Conservation (phyloP, 2,797 vertebrate species). For the Tangara arthus region DNA sequence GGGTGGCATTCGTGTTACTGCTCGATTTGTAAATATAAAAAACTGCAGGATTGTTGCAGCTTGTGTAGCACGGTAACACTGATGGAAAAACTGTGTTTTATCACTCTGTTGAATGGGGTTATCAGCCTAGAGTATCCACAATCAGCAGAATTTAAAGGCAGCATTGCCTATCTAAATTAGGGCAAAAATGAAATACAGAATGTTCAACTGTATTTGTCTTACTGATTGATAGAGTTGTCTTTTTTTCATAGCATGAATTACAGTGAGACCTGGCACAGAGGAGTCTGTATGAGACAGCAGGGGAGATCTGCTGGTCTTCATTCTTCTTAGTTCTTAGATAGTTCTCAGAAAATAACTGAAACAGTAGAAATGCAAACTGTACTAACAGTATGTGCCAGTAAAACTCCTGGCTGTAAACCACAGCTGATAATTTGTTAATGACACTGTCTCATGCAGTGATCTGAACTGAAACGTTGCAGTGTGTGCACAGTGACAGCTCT, state of each 20-base stretch:
- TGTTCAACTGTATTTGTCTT: neutral
- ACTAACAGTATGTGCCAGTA: neutral
- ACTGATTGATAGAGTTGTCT: slow-evolving; percentile 71
- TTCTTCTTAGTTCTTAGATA: slow-evolving; percentile 78
- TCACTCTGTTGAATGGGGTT: neutral
- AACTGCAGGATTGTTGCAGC: neutral
- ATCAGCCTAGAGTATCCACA: neutral
- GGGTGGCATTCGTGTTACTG: neutral
- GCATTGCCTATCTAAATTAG: neutral
- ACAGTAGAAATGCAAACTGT: neutral
- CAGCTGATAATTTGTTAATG: neutral
- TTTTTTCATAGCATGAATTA: slow-evolving; percentile 80
- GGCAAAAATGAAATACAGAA: neutral
- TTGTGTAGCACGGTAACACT: neutral
- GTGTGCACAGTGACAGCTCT: neutral
- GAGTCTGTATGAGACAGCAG: slow-evolving; percentile 81
- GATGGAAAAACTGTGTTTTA: neutral
- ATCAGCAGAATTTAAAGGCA: neutral
- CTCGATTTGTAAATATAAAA: neutral
- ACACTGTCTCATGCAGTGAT: neutral
- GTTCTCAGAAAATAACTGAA: slow-evolving; percentile 79
- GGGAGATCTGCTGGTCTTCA: slow-evolving; percentile 81
- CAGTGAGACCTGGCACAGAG: slow-evolving; percentile 78
- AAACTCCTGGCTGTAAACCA: neutral
- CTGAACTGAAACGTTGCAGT: neutral